Base-by-base conservation (phyloP, 2,113 vertebrate species). In the Crotalus viridis region DNA sequence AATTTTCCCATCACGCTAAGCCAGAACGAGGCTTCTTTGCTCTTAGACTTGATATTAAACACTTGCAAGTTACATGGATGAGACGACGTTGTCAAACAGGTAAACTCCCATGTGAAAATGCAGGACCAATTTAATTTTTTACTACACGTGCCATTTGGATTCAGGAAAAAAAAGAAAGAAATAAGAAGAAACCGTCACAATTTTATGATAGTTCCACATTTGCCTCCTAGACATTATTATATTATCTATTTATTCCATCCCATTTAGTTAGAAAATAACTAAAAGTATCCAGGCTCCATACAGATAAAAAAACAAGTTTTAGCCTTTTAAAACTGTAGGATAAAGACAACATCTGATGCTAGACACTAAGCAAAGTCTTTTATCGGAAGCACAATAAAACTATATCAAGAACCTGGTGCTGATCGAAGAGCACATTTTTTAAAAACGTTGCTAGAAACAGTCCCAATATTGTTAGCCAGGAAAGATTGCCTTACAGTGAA, bases 401-500 rank as follows among this genome's bases (percentile, higher is more conserved):
- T 85, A 52, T 19, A 85, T 86, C 21, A 7, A 61, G 57, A 59
- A 55, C 33, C 21, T 24, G 52, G 28, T 51, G 39, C 74, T 64
- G 28, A 61, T 56, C 43, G 93, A 93, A 93, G 24, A 33, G 48
- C 56, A 64, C 56, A 54, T 69, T 90, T 61, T 85, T 85, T 7
- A 21, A 93, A 74, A 87, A n/a, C 2, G 22, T 52, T 89, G 69
- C 88, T 94, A 48, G 33, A 89, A 46, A 64, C 56, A 69, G 46
- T 8, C 88, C 74, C 24, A 55, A 64, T 56, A 69, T 33, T 91
- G 48, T 89, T 89, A 91, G 74, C 90, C 74, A 94, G 81, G 91
- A 94, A 91, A 89, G 87, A 94, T 56, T 94, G 90, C 74, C 56
- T 89, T 92, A 87, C 87, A 89, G 89, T 92, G 74, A 89, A 86